Evolutionary conservation across 2,888 invertebrate genomes (phyloP), one percentile per base, ranked within the genome.

Genomic region (Polyommatus icarus): DNA sequence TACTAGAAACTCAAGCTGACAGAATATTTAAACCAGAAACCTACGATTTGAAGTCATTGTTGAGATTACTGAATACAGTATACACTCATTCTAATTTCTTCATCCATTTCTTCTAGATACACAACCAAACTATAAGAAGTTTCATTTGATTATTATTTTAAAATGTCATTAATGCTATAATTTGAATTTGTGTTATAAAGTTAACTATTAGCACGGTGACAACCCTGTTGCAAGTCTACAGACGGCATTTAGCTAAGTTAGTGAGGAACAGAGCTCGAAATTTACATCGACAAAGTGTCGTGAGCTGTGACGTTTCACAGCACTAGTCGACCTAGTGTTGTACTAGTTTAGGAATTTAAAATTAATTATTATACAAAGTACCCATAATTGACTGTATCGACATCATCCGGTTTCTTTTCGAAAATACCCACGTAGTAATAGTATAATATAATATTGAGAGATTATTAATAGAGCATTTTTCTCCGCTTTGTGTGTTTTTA

Each of bases 161-260:
- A 10, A 61, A 24, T 24, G 20, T 0, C 7, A 20, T 2, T n/a
- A 4, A 57, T n/a, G 57, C 20, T 20, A 20, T 6, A 4, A 20
- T n/a, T 57, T 57, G 18, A 54, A 18, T 3, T 40, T 46, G 46
- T 46, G 3, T 46, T 46, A 46, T 12, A 10, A 54, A 54, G 3
- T 5, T 18, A 54, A 54, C 54, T 18, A 20, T 24, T 61, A 24
- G 24, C 12, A 1, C 24, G 24, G 4, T 61, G 24, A 3, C 20
- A 61, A 24, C 61, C 61, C 61, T 61, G 61, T 24, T 61, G 61
- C 61, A 61, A 20, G 12, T 61, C 59, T 59, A 12, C 61, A 61
- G 61, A 24, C 61, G 20, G 24, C 61, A 24, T 61, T 61, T 12
- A 61, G 24, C 61, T 61, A 61, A 61, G 61, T 24, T 24, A 61